phyloP scores from a whole-genome alignment of 2,797 vertebrate species.

The Coilia nasus region DNA sequence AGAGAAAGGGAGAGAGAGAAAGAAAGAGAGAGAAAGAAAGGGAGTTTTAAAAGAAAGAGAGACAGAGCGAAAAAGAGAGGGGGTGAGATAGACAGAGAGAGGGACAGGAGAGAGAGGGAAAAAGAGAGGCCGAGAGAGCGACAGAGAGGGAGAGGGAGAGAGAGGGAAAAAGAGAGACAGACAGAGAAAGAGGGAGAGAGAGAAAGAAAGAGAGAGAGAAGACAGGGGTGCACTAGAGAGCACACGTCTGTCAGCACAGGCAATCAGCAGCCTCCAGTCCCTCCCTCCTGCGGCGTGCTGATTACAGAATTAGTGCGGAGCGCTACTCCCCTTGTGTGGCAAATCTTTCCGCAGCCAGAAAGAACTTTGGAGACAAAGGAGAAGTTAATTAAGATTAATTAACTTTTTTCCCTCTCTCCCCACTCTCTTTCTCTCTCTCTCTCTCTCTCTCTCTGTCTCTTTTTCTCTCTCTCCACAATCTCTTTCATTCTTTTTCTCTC shows the following conservation, averaged over 20 bases:
- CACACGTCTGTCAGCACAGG: conserved; percentile 62
- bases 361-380: conserved; percentile 63
- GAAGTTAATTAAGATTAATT: conserved; percentile 70
- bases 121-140: too few relatives aligned
- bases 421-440: conserved; percentile 5
- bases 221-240: conserved; percentile 49
- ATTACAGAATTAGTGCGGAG: conserved; percentile 63
- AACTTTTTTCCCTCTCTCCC: conserved; percentile 52
- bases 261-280: conserved; percentile 61
- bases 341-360: conserved; percentile 63
- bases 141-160: too few relatives aligned
- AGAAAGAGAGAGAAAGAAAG: too few relatives aligned
- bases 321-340: conserved; percentile 62
- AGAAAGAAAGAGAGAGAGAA: conserved; percentile 29
- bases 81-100: too few relatives aligned
- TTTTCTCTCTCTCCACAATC: conserved; percentile 54
- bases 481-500: conserved; percentile 22
- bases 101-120: too few relatives aligned
- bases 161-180: too few relatives aligned
- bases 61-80: too few relatives aligned
- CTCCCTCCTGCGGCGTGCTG: conserved; percentile 62
- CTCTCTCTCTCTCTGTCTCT: not conserved
- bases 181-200: too few relatives aligned
- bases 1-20: too few relatives aligned
- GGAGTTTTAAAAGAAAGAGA: too few relatives aligned